Evolutionary conservation across 2,113 vertebrate species (phyloP), one percentile per base, ranked within the genome.

Genomic region (Sinosuthora webbiana): DNA sequence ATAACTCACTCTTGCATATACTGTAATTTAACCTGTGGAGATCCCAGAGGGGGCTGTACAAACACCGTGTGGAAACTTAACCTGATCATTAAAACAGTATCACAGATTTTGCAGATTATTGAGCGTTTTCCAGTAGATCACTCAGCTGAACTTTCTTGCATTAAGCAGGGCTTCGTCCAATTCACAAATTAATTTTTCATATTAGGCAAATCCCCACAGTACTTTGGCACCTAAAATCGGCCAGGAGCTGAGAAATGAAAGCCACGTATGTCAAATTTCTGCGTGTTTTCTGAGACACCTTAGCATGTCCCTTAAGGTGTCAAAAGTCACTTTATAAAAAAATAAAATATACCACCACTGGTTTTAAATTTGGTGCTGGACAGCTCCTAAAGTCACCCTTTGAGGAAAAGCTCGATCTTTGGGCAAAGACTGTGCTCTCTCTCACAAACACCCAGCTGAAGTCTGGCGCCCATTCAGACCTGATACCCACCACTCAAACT

Each of bases 1-100:
- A 83, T 95, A 95, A 96, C 92, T 97, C 95, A 95, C 92, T 95
- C 94, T 95, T 97, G 93, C 96, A 96, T 97, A 96, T 95, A 94
- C 94, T 96, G 93, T 96, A 95, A 96, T 96, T 97, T 96, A 95
- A 96, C 92, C 94, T 94, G 95, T n/a, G 75, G 96, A 86, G 87
- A 94, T 95, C 94, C 92, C 96, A 95, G 93, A 97, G 92, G 95
- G 85, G 90, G 87, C 93, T 94, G 55, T 74, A 94, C 50, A 93
- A 97, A 96, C 88, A 90, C 57, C 27, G 15, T 63, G 90, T 64
- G 87, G 92, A 92, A 94, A 86, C 92, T 88, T 77, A 85, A 94
- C 84, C 83, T 7, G 0, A 86, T 88, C 95, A 94, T 95, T 95
- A 94, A 91, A 95, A 95, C 39, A 69, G 28, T 56, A 69, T 28